Base-by-base conservation (phyloP, 2,113 vertebrate genomes). In the Phocoena sinus region DNA sequence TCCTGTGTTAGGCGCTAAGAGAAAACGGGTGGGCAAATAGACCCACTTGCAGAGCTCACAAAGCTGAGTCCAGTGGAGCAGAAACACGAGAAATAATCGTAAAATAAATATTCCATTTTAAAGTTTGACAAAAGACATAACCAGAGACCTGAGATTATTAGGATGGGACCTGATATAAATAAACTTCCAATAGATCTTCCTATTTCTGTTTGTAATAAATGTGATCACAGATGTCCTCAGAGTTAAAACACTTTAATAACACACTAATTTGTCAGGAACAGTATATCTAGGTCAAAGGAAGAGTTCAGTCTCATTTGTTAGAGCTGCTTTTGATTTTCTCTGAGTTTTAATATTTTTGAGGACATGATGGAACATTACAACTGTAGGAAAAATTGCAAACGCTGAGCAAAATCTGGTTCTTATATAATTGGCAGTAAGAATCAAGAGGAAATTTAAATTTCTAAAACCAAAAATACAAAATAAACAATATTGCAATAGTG, bases 271-370 rank as follows among this genome's bases (percentile, higher is more conserved):
- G 41, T 96, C 60, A 84, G n/a, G 13, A 97, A 87, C 1, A 68
- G 5, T n/a, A 17, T 41, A 58, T 80, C 18, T 79, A 81, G 94
- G 50, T 70, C 41, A 65, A 71, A 96, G 38, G 33, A 96, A 96
- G 56, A 84, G 50, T 87, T 89, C 84, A 56, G 28, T 68, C 62
- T 92, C 58, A 60, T 76, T 92, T 84, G 67, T 71, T 63, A 76
- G 41, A 17, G 68, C 36, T 18, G 15, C 13, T 87, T 94, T 53
- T 71, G 68, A 62, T 95, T 91, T 92, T 79, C 56, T 83, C 70
- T 79, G 92, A 58, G 23, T 92, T 92, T 95, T 93, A 95, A 91
- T 93, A 97, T 94, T 81, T 89, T 84, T 90, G 70, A 79, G 68
- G 44, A 76, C 87, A 65, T 47, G 41, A 93, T 31, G 8, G 38